phyloP scores from a whole-genome alignment of 2,113 vertebrate genomes.

The Erythrolamprus reginae region DNA sequence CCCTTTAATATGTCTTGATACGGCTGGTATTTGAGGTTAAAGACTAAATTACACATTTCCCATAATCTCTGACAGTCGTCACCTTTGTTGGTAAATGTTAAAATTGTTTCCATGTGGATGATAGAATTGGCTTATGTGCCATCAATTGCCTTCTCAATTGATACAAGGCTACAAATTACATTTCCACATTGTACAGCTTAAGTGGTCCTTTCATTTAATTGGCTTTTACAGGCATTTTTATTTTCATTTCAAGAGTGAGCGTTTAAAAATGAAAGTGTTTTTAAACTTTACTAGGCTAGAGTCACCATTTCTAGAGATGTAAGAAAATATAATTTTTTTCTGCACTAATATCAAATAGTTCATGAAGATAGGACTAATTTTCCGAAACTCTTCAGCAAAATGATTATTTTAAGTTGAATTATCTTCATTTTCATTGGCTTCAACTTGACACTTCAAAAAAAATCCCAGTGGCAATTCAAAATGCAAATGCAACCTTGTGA shows the following conservation, averaged over 20 bases:
- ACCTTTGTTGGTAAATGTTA: constrained; percentile 49
- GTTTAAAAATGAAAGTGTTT: background rate
- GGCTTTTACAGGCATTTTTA: constrained; percentile 9
- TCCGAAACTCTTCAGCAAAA: constrained; percentile 26
- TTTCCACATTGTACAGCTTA: constrained; percentile 57
- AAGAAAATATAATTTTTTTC: constrained; percentile 20
- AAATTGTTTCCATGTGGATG: constrained; percentile 76
- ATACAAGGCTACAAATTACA: constrained; percentile 56
- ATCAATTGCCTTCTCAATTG: constrained; percentile 42
- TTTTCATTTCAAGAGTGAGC: constrained; percentile 19
- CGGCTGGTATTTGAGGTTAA: constrained; percentile 44
- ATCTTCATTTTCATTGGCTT: constrained; percentile 18
- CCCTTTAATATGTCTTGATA: constrained; percentile 48
- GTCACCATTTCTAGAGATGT: background rate
- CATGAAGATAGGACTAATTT: constrained; percentile 16
- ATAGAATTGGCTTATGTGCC: constrained; percentile 48
- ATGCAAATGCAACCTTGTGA: constrained; percentile 3
- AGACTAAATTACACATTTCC: constrained; percentile 60
- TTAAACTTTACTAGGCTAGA: background rate
- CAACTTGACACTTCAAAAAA: constrained; percentile 1
- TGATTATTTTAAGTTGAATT: constrained; percentile 29
- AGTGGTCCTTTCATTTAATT: constrained; percentile 17
- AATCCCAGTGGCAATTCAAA: background rate
- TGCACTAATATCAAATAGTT: constrained; percentile 11
- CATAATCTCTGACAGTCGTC: constrained; percentile 58